Base-by-base conservation (phyloP, 2,797 vertebrate genomes). In the Trematomus bernacchii region DNA sequence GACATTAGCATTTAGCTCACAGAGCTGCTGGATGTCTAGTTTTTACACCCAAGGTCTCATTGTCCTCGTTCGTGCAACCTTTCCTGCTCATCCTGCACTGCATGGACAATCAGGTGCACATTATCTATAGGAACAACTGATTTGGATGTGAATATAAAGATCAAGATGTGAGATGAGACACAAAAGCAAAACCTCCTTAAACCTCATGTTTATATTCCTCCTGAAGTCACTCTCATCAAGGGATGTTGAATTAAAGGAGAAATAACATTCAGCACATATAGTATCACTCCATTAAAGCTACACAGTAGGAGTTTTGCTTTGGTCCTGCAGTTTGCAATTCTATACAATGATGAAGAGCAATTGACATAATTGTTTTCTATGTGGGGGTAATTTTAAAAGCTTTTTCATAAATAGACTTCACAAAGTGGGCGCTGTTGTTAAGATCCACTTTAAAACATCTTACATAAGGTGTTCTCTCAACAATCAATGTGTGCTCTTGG, bases 371-470 rank as follows among this genome's bases (percentile, higher is more conserved):
- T 65, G 74, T 83, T 47, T 63, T 70, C 48, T 33, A 43, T 27
- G 15, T 10, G 2, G 48, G 54, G 23, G 61, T 86, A 83, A 90
- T 83, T 91, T 84, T 62, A 75, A 85, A 89, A 68, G 68, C 80
- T 87, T 91, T 87, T 85, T 91, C 79, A 85, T 89, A 83, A 81
- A 57, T 47, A 57, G 77, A 72, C 79, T 85, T 69, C 27, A 51
- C 73, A 84, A 80, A 87, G 80, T 80, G 67, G 79, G 73, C 71
- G 10, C 65, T 67, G 78, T 88, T 88, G 93, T 92, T 89, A 86
- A 80, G 63, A 62, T 66, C 76, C 86, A 89, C 84, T 92, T 87
- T 88, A 69, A 79, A 68, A 73, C 83, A 69, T 68, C 81, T 80
- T 79, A 76, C 71, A 71, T 70, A 76, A 84, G 60, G 77, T 88